Evolutionary conservation across 23 tunicate species (phyloP).

Genomic region (Trididemnum nubilum): DNA sequence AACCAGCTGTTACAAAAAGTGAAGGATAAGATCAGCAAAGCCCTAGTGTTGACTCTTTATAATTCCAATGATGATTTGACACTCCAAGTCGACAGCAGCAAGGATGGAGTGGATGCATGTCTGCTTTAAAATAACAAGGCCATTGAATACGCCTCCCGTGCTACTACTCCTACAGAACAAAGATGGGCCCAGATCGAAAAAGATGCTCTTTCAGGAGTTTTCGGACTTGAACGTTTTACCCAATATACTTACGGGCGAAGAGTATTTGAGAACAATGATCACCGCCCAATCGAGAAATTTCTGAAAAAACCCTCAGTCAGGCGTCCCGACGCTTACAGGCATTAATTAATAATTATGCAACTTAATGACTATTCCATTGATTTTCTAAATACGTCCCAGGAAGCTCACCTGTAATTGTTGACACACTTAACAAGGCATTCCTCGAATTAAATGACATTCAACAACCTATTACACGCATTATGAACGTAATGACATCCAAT

Average conservation of each 20-base stretch:
- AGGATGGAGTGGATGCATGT: conserved; percentile 31
- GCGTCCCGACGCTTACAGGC: conserved; percentile 26
- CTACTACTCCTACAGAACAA: conserved; percentile 11
- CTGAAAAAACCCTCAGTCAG: conserved; percentile 36
- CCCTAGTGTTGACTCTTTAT: conserved; percentile 12
- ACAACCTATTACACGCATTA: conserved; percentile 7
- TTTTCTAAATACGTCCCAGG: conserved; percentile 30
- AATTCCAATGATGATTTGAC: background rate
- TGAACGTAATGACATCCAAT: background rate
- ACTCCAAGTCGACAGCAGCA: conserved; percentile 33
- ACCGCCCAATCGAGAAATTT: conserved; percentile 23
- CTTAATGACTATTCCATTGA: conserved; percentile 20
- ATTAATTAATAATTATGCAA: conserved; percentile 44
- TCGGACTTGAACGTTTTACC: conserved; percentile 37
- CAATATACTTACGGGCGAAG: conserved; percentile 40
- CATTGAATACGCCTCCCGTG: conserved; percentile 34
- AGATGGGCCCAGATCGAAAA: conserved; percentile 51
- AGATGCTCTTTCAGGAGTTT: conserved; percentile 31
- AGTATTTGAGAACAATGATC: conserved; percentile 15
- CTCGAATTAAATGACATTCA: background rate
- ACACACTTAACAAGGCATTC: conserved; percentile 27
- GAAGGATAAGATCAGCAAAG: conserved; percentile 9
- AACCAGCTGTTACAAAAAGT: conserved; percentile 6
- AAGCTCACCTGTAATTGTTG: conserved; percentile 20
- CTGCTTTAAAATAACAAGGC: conserved; percentile 19